phyloP scores from a whole-genome alignment of 2,888 invertebrate genomes.

The Syritta pipiens region DNA sequence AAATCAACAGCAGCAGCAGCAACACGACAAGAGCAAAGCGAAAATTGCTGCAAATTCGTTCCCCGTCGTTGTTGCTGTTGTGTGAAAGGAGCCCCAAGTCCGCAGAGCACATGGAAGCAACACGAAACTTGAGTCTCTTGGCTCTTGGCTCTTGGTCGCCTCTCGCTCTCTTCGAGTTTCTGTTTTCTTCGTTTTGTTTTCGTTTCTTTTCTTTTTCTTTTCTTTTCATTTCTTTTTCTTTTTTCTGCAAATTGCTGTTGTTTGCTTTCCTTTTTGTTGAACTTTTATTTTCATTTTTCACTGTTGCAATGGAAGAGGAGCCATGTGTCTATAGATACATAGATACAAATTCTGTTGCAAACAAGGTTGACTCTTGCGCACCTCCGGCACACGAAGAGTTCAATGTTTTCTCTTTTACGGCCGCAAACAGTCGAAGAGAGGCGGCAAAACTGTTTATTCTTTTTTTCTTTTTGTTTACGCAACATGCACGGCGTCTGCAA shows the following conservation, averaged over 20 bases:
- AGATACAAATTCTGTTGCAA: constrained; percentile 26
- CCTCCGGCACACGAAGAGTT: neutral
- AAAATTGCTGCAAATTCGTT: constrained; percentile 6
- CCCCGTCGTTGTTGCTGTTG: constrained; percentile 7
- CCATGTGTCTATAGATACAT: constrained; percentile 3
- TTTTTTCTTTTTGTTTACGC: constrained; percentile 41
- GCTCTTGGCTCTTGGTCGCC: neutral
- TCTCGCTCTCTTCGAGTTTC: constrained; percentile 49
- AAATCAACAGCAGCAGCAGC: constrained; percentile 4
- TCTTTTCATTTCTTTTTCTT: neutral
- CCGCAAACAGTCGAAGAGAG: neutral
- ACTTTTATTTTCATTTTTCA: constrained; percentile 68
- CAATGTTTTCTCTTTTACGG: constrained; percentile 1
- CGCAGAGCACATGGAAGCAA: constrained; percentile 28
- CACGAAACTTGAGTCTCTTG: constrained; percentile 27
- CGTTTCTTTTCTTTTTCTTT: constrained; percentile 8
- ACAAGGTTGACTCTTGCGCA: constrained; percentile 4
- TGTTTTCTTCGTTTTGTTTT: constrained; percentile 3
- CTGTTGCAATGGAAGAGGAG: neutral
- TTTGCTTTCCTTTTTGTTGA: constrained; percentile 64
- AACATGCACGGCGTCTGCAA: constrained; percentile 54
- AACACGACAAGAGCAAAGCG: neutral
- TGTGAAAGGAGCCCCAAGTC: neutral
- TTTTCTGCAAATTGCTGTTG: constrained; percentile 7
- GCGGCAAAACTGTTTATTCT: neutral